phyloP scores from a whole-genome alignment of 2,113 vertebrate species.

The Capricornis sumatraensis region DNA sequence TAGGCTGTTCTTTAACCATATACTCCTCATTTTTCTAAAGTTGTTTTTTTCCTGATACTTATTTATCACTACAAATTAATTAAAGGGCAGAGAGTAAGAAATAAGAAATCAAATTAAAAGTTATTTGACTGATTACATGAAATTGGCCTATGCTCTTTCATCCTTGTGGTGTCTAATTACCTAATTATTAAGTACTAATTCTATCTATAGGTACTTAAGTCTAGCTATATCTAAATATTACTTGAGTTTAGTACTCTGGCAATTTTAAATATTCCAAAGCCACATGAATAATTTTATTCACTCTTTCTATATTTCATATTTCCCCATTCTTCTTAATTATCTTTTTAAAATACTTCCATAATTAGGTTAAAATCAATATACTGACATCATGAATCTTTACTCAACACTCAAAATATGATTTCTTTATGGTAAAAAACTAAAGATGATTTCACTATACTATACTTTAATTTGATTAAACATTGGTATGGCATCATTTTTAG shows the following conservation, averaged over 20 bases:
- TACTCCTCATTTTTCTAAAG: not conserved
- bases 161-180: conserved; percentile 12
- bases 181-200: not conserved
- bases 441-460: not conserved
- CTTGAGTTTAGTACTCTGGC: not conserved
- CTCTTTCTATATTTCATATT: not conserved
- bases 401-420: not conserved
- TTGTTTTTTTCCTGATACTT: not conserved
- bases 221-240: not conserved
- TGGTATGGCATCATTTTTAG: not conserved
- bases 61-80: conserved; percentile 37
- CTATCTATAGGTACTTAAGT: not conserved
- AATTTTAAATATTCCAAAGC: conserved; percentile 20
- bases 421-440: not conserved
- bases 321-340: not conserved
- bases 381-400: not conserved
- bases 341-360: not conserved
- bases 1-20: not conserved
- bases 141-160: not conserved
- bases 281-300: not conserved
- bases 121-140: conserved; percentile 8
- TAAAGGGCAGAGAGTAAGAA: conserved; percentile 13
- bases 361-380: conserved; percentile 34
- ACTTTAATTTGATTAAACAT: not conserved
- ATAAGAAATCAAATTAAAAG: conserved; percentile 42